phyloP scores from a whole-genome alignment of 2,797 vertebrate genomes.

The Anguilla marmorata region DNA sequence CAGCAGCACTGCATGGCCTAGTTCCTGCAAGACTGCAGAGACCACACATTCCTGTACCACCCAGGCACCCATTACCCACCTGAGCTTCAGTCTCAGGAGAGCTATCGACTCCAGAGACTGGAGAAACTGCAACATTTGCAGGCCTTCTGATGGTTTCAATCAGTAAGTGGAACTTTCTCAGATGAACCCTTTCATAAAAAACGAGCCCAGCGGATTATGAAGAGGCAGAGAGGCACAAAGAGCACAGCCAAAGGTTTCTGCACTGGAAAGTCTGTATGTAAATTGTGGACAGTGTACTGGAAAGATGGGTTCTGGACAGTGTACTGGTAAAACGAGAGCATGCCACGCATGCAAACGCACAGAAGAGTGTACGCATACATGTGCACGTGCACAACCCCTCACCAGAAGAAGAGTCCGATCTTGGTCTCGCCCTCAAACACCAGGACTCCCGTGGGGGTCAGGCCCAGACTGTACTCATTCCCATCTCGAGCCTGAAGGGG shows the following conservation, averaged over 20 bases:
- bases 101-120: background rate
- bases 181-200: background rate
- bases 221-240: background rate
- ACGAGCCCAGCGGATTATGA: background rate
- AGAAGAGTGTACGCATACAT: background rate
- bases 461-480: slow-evolving; percentile 95
- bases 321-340: background rate
- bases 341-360: background rate
- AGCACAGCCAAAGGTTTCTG: background rate
- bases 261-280: no score
- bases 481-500: slow-evolving; percentile 87
- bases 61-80: background rate
- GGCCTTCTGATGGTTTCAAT: background rate
- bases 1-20: background rate
- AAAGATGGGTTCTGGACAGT: background rate
- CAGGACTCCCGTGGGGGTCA: slow-evolving; percentile 96
- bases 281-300: background rate
- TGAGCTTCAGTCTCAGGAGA: background rate
- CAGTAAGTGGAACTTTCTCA: background rate
- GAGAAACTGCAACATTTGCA: background rate
- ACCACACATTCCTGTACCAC: background rate
- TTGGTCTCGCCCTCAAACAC: slow-evolving; percentile 98
- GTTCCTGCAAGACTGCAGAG: background rate
- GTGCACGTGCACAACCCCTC: slow-evolving; percentile 46
- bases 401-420: slow-evolving; percentile 99